Evolutionary conservation across 2,113 vertebrate genomes (phyloP), one percentile per base, ranked within the genome.

Genomic region (Nycticryphes semicollaris): DNA sequence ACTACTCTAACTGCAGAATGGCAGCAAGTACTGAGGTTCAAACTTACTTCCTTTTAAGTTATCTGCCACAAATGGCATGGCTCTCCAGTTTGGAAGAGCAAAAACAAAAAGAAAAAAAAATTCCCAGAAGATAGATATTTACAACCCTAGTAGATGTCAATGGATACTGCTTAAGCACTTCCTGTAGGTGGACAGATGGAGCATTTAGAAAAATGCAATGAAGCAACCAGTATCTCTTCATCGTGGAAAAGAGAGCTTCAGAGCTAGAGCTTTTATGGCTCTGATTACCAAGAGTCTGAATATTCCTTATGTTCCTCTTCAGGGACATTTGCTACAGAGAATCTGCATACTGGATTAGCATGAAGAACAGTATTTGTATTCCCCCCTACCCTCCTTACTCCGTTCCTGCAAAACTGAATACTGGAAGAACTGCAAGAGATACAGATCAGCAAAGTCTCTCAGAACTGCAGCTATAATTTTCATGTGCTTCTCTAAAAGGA

Each of bases 351-450:
- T 31, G 3, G 14, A 69, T 47, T 41, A 64, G 31, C 18, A 48
- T 4, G 16, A 78, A 56, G 14, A 86, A 53, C 3, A 75, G 5
- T 18, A 85, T 41, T 28, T 68, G 13, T 70, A 37, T 11, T 8
- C 5, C 4, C 1, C 1, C 39, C 39, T 39, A 4, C 5, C 6
- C 4, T 45, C 31, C 21, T 53, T 66, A 68, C 24, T n/a, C 54
- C 64, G 84, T 30, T 21, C 35, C 19, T 66, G 22, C n/a, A 84
- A 84, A 93, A 51, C 5, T 24, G 12, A 66, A 54, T 24, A 77
- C 24, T 60, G n/a, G 10, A 82, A 94, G 45, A 92, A 62, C 6
- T 75, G 13, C 20, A 76, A 47, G 21, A 79, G 12, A 72, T 21
- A 68, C 1, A 50, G 56, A 79, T 22, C 37, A 62, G 12, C 18